Evolutionary conservation across 2,797 vertebrate genomes (phyloP), one percentile per base, ranked within the genome.

Genomic region (Ambastaia sidthimunki): DNA sequence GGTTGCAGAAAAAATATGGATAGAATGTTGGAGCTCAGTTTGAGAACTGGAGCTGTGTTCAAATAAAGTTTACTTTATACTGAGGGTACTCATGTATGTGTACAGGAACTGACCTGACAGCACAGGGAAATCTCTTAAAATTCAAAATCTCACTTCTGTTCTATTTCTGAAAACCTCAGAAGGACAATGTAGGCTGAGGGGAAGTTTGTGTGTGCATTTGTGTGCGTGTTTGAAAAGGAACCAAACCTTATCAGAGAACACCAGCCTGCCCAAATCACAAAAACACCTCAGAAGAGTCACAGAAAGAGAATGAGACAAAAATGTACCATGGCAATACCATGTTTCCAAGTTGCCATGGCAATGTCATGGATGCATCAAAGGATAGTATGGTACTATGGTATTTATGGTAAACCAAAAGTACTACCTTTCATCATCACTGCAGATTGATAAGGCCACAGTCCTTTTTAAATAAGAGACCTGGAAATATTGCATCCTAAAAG

Each of bases 191-290:
- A 15, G 4, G 4, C 60, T 41, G 50, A 63, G 19, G 0, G 28
- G 34, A 57, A 12, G 60, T 16, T 25, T 34, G 71, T 73, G 59
- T 65, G 28, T 23, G 25, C 34, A 7, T 5, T 5, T 37, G 34
- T 15, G 25, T 34, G 71, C 44, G 59, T 65, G 31, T 23, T 19
- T 44, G 59, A 28, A 67, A 76, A 13, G 15, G 10, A 55, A 21
- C 37, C 65, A 59, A 18, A 62, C 69, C 55, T 77, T 78, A 77
- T 70, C 41, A 54, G 67, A 50, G 31, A 71, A 71, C 55, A 52
- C 47, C 34, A 65, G 68, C 68, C 52, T 63, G 31, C 28, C 57
- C 31, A 28, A 28, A 78, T 71, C 68, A 54, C 57, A 41, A 65
- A 71, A 44, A 52, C 57, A 71, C 67, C 41, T 44, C 15, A 34